Evolutionary conservation across 2,888 invertebrate genomes (phyloP), one percentile per base, ranked within the genome.

Genomic region (Auanema freiburgensis): DNA sequence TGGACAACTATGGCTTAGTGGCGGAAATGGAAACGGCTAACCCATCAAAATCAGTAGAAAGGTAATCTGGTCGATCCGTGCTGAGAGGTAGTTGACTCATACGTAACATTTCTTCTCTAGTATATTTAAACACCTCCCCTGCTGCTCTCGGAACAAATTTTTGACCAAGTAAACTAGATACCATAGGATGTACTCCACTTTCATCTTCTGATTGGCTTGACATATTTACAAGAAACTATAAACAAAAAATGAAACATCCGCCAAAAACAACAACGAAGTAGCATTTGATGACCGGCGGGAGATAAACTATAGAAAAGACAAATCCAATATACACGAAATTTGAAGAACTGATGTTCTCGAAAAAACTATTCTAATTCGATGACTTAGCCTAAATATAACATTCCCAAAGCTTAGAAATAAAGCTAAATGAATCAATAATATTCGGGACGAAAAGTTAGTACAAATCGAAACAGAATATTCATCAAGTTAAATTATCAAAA

Each of bases 21-120:
- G 23, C 12, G 18, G 24, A 60, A 14, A 52, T 40, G n/a, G 40
- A 55, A n/a, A 49, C 5, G 50, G 10, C 65, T 43, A 43, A 80
- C 80, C 74, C 78, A 63, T 80, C 73, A 57, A 72, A 80, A 18
- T 79, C 78, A 53, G 59, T 64, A 43, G 75, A 74, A 10, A 80
- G 66, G 61, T 69, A 67, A 25, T 71, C 68, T 24, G 79, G 80
- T 49, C 80, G 66, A 33, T 71, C 73, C 52, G 69, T 64, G 21
- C 73, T 69, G 14, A 69, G 25, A 64, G 62, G 63, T 33, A 59
- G 57, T 49, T 63, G 64, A 63, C 66, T 59, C 41, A 79, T 53
- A 23, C 63, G 60, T 73, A 78, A 66, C 77, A 79, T 77, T 63
- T 74, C 72, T 41, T 76, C 76, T 2, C 74, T 60, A 33, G 58